Evolutionary conservation across 2,888 invertebrate species (phyloP).

Genomic region (Agrotis segetum): DNA sequence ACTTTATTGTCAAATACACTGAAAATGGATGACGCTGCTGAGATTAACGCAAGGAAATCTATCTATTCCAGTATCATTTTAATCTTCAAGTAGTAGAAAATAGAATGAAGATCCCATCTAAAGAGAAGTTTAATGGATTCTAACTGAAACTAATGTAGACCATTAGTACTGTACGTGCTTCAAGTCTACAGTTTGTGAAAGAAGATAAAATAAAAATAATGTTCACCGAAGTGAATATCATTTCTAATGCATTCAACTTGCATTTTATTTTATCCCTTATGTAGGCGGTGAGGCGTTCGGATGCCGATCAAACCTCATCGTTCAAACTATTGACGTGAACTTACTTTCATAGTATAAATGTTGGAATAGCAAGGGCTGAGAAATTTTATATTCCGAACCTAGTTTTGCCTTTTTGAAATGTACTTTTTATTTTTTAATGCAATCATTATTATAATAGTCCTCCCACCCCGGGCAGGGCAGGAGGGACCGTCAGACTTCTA

Average conservation of each 20-base stretch:
- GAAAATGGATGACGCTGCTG: too few relatives aligned
- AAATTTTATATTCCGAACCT: not conserved
- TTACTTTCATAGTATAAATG: not conserved
- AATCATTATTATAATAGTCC: too few relatives aligned
- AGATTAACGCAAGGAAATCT: slow-evolving; percentile 6
- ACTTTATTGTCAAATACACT: too few relatives aligned
- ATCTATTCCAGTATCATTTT: slow-evolving; percentile 11
- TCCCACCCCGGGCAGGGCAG: too few relatives aligned
- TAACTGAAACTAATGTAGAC: slow-evolving; percentile 59
- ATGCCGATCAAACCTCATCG: not conserved
- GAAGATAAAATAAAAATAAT: slow-evolving; percentile 47
- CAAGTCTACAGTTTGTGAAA: slow-evolving; percentile 39
- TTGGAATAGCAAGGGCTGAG: not conserved
- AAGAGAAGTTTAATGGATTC: slow-evolving; percentile 43
- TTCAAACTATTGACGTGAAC: slow-evolving; percentile 10
- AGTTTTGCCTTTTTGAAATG: not conserved
- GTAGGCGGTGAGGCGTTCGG: not conserved
- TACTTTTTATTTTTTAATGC: too few relatives aligned
- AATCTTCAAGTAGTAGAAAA: slow-evolving; percentile 34
- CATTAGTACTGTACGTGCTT: slow-evolving; percentile 54
- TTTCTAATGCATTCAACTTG: slow-evolving; percentile 30
- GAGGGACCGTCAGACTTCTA: too few relatives aligned
- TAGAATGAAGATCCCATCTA: slow-evolving; percentile 34
- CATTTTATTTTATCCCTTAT: slow-evolving; percentile 36
- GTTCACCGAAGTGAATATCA: slow-evolving; percentile 39